Percentiles rank a stretch among this genome's conserved stretches.
Conservation (phyloP, 2,888 invertebrate species). For the Pammene fasciana region DNA sequence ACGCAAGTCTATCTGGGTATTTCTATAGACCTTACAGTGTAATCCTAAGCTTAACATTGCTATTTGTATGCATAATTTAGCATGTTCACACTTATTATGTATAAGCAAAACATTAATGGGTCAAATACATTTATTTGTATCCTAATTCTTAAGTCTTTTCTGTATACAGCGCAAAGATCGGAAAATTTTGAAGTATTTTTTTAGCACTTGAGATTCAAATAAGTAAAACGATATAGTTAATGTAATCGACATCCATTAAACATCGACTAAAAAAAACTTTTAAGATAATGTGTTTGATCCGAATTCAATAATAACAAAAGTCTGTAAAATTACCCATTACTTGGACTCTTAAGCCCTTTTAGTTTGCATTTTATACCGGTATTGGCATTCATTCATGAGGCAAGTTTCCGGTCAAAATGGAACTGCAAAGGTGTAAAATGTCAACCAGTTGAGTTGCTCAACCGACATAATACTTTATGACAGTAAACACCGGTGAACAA, state of each 20-base stretch:
- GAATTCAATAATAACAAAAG: not conserved
- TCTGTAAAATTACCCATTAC: slow-evolving; percentile 11
- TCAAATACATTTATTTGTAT: too few relatives aligned
- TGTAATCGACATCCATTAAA: too few relatives aligned
- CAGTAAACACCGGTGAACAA: slow-evolving; percentile 15
- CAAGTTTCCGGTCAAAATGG: slow-evolving; percentile 35
- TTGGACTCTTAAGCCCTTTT: not conserved
- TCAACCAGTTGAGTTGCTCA: slow-evolving; percentile 35
- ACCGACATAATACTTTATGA: slow-evolving; percentile 20
- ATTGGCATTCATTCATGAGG: slow-evolving; percentile 32
- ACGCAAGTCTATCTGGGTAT: slow-evolving; percentile 11
- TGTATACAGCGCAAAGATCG: too few relatives aligned
- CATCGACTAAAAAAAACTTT: too few relatives aligned
- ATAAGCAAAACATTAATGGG: too few relatives aligned
- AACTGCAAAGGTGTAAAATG: slow-evolving; percentile 37
- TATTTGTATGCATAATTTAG: not conserved
- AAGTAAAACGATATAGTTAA: too few relatives aligned
- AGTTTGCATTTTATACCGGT: slow-evolving; percentile 2
- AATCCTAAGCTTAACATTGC: not conserved
- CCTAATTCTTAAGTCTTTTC: too few relatives aligned
- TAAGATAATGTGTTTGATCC: too few relatives aligned
- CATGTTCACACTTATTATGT: not conserved
- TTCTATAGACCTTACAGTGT: slow-evolving; percentile 1
- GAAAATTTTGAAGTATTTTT: too few relatives aligned
- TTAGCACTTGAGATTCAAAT: too few relatives aligned